A percentile compares a stretch with the other conserved stretches of the same genome.
These are phyloP conservation scores for Drosophila tsacasi DNA, from an alignment of 1,140 invertebrate species.

Conservation along the genomic window DNA sequence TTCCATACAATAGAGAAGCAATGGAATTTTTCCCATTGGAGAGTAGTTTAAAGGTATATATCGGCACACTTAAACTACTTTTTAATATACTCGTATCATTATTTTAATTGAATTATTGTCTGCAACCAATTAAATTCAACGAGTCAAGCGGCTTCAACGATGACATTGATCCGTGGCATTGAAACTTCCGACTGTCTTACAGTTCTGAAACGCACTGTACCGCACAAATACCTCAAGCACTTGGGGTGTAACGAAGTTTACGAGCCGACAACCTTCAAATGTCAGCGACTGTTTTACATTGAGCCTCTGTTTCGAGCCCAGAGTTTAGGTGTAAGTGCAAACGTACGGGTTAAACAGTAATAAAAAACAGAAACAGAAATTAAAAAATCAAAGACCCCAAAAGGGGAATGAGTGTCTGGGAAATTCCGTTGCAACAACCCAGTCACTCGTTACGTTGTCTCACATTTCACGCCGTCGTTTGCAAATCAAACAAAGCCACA, in stretches of 20 bases:
- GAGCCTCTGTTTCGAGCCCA: constrained; percentile 43
- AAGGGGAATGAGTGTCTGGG: constrained; percentile 46
- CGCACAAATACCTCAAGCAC: constrained; percentile 29
- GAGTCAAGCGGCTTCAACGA: neutral
- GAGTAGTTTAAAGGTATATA: constrained; percentile 15
- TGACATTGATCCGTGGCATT: constrained; percentile 45
- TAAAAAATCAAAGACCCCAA: constrained; percentile 38
- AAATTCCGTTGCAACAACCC: constrained; percentile 64
- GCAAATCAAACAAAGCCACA: constrained; percentile 50
- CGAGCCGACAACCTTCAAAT: constrained; percentile 69
- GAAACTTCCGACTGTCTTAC: constrained; percentile 37
- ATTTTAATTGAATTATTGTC: constrained; percentile 37
- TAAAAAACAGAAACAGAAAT: constrained; percentile 24
- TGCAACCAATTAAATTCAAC: constrained; percentile 23
- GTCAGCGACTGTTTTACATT: constrained; percentile 74
- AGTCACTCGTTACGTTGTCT: constrained; percentile 45
- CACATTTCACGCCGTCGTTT: constrained; percentile 47
- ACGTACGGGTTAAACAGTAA: constrained; percentile 56
- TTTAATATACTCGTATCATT: constrained; percentile 24
- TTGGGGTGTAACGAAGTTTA: constrained; percentile 60
- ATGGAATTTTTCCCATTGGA: constrained; percentile 12
- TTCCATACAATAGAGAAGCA: constrained; percentile 33
- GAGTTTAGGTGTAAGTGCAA: constrained; percentile 20
- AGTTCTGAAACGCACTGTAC: constrained; percentile 41
- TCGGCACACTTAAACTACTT: neutral